These are phyloP conservation scores for Trachelus troglodyta DNA, from an alignment of 2,888 invertebrate genomes.

Conservation along the genomic window DNA sequence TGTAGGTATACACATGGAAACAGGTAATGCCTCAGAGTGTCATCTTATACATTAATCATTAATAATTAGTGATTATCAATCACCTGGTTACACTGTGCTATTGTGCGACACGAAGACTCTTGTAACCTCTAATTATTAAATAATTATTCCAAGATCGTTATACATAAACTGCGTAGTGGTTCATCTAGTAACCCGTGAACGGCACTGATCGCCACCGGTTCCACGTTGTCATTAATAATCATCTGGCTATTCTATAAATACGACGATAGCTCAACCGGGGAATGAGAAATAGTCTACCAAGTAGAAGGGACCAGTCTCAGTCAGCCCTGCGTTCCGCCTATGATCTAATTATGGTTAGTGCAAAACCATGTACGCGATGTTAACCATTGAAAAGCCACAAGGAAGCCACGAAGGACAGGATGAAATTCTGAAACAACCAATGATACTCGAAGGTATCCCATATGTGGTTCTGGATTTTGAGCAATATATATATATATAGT, in stretches of 20 bases:
- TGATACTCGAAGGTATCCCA: background rate
- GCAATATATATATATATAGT: background rate
- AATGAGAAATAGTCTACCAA: background rate
- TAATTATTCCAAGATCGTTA: background rate
- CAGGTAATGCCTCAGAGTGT: too few species aligned
- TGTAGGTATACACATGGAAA: too few species aligned
- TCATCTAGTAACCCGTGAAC: background rate
- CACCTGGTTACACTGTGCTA: background rate
- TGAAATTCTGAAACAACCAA: background rate
- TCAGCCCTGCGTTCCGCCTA: background rate
- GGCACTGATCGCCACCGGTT: background rate
- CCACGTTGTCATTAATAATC: background rate
- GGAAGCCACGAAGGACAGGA: background rate
- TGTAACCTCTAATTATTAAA: background rate
- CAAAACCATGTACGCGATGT: background rate
- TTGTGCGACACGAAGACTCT: background rate
- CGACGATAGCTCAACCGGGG: background rate
- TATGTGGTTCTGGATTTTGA: background rate
- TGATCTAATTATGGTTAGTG: background rate
- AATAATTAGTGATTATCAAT: background rate
- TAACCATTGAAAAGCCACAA: background rate
- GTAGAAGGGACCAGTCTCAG: background rate
- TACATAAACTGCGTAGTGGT: background rate
- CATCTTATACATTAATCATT: background rate
- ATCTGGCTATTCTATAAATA: background rate